These are phyloP conservation scores for Drosophila ogumai DNA, from an alignment of 1,140 invertebrate species.

Conservation along the genomic window DNA sequence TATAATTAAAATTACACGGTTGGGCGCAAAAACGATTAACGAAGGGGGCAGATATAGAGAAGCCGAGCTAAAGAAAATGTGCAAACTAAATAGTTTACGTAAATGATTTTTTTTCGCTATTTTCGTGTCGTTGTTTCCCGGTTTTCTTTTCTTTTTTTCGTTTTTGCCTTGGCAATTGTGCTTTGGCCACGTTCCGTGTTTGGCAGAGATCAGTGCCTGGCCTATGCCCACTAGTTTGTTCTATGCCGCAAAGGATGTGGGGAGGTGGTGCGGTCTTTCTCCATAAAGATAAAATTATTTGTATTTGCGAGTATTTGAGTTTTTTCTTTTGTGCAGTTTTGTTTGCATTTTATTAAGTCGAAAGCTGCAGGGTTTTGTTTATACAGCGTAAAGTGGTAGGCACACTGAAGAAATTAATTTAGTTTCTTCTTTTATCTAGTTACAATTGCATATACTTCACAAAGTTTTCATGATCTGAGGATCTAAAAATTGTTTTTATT, in stretches of 20 bases:
- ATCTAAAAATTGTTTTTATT: background rate
- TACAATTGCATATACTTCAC: no score
- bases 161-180: background rate
- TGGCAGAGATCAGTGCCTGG: conserved; percentile 11
- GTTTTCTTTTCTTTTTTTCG: conserved; percentile 6
- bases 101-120: conserved; percentile 30
- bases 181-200: conserved; percentile 12
- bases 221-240: conserved; percentile 5
- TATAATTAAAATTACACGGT: conserved; percentile 69
- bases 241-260: conserved; percentile 11
- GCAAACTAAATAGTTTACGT: conserved; percentile 29
- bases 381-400: conserved; percentile 25
- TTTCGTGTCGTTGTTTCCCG: conserved; percentile 6
- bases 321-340: conserved; percentile 46
- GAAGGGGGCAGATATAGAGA: background rate
- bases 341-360: conserved; percentile 64
- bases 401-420: conserved; percentile 8
- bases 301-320: conserved; percentile 27
- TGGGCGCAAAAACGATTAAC: conserved; percentile 36
- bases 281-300: conserved; percentile 26
- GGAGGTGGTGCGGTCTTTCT: conserved; percentile 26
- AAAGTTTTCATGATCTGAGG: background rate
- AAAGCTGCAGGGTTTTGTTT: conserved; percentile 52
- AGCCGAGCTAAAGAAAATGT: conserved; percentile 7
- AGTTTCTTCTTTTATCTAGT: no score